These are phyloP conservation scores for Luperina testacea DNA, from an alignment of 2,888 invertebrate species.

Conservation along the genomic window DNA sequence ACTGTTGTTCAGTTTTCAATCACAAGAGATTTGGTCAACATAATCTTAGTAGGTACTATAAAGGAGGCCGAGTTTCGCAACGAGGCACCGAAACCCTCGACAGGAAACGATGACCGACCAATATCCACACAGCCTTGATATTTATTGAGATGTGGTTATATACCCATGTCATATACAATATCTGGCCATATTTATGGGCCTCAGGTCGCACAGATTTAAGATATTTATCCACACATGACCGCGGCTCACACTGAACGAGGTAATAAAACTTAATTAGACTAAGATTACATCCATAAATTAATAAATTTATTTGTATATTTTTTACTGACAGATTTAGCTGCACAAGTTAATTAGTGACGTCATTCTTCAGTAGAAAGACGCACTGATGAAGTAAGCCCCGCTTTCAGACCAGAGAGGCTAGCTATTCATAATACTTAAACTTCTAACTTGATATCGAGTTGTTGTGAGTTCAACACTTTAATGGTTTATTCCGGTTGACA, in stretches of 20 bases:
- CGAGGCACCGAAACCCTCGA: constrained; percentile 27
- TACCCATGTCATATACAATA: not conserved
- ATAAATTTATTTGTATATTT: constrained; percentile 28
- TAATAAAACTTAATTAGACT: constrained; percentile 33
- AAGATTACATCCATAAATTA: constrained; percentile 29
- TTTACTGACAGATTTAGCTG: not conserved
- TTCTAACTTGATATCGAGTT: not conserved
- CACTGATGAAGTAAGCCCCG: not conserved
- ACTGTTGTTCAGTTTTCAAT: not conserved
- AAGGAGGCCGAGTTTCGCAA: constrained; percentile 23
- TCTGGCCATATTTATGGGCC: constrained; percentile 17
- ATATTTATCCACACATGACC: not conserved
- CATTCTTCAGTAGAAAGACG: not conserved
- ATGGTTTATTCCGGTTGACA: not conserved
- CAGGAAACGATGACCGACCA: constrained; percentile 38
- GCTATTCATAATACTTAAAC: not conserved
- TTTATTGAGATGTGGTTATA: constrained; percentile 28
- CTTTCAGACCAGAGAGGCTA: too few relatives aligned
- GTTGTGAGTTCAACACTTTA: not conserved
- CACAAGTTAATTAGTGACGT: constrained; percentile 10
- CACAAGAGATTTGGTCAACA: not conserved
- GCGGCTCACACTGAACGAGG: not conserved
- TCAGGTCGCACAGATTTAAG: not conserved
- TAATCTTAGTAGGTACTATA: not conserved
- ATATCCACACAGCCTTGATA: constrained; percentile 44